Evolutionary conservation across 53 echinoderm and acorn worm species (phyloP), one percentile per base, ranked within the genome.

Genomic region (Apostichopus leukothele): DNA sequence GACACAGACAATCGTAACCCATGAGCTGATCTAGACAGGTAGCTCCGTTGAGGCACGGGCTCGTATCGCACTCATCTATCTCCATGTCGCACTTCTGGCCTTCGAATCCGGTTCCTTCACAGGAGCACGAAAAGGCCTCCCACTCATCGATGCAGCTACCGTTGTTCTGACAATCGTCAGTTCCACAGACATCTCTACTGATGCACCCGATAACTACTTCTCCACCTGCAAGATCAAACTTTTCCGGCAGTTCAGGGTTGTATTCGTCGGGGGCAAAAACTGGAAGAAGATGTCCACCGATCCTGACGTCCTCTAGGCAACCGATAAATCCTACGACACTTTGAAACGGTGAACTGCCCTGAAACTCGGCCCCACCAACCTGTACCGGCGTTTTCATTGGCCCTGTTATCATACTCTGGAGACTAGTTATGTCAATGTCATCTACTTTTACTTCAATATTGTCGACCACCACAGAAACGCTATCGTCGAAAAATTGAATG

Each of bases 231-330:
- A 75, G 25, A 21, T 53, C 11, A 53, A 87, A 87, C 25, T 86
- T 60, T 66, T 86, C 86, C 1, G 27, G 51, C 19, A 87, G 75
- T 16, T 75, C 75, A 5, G 92, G 90, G 73, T 93, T 94, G 75
- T 92, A 91, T 19, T 60, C 83, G 9, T 91, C 73, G 12, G 76
- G 75, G 20, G 88, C 59, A 75, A 92, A 94, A 78, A 94, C 96
- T 0, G 99, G 96, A 6, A 99, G 88, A 6, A 99, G 92, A 83
- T 92, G 66, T 25, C 89, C 93, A 5, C 99, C 96, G 11, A 99
- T 91, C 57, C 99, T 84, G 4, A 99, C 90, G 3, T 96, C 93
- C 7, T 99, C 91, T 13, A 99, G 84, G 67, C 95, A 94, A 9
- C 99, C 99, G 9, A 90, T 73, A 39, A 91, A 99, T 10, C 88